Conservation (phyloP, 2,113 vertebrate species). For the Solenodon paradoxus region DNA sequence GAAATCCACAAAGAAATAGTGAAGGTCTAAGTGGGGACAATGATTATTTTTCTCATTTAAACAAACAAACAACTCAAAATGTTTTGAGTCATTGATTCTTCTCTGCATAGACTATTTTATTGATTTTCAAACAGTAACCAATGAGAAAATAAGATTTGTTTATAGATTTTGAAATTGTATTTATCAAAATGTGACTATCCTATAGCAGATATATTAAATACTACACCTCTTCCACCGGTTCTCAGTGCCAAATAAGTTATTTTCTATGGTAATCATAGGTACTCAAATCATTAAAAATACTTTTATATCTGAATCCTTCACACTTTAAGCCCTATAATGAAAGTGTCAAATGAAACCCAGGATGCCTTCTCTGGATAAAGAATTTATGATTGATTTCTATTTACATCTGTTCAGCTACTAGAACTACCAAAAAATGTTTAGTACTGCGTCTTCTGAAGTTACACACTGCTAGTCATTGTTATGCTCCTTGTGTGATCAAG, state of each 20-base stretch:
- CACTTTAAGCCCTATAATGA: not conserved
- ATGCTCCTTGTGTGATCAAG: conserved; percentile 2
- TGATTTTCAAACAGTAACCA: not conserved
- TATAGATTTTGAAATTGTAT: conserved; percentile 11
- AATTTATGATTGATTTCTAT: conserved; percentile 5
- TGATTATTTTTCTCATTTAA: not conserved
- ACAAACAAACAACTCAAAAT: not conserved
- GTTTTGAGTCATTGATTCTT: not conserved
- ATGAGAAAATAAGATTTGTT: not conserved
- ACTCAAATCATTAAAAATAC: not conserved
- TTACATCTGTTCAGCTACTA: not conserved
- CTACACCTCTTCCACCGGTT: not conserved
- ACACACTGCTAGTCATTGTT: not conserved
- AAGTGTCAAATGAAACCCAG: not conserved
- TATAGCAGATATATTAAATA: not conserved
- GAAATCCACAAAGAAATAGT: not conserved
- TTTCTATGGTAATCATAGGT: not conserved
- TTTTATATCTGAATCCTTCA: not conserved
- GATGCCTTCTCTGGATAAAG: not conserved
- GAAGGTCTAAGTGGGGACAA: not conserved
- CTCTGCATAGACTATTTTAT: not conserved
- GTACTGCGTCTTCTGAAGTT: conserved; percentile 8
- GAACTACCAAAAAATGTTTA: not conserved
- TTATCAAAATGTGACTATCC: not conserved
- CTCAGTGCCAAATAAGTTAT: not conserved